Percentiles rank a stretch among this genome's conserved stretches.
Evolutionary conservation across 2,113 vertebrate genomes (phyloP).

Genomic region (rat (Rattus norvegicus)): GRCr8 NC_086026.1:65997001-65997500

Average conservation of each 20-base stretch:
- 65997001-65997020: background rate
- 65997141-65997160: background rate
- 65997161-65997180: background rate
- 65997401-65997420: slow-evolving; percentile 2
- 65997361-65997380: slow-evolving; percentile 90
- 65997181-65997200: background rate
- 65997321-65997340: slow-evolving; percentile 90
- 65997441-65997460: background rate
- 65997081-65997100: background rate
- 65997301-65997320: slow-evolving; percentile 91
- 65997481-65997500: background rate
- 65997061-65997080: background rate
- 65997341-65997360: slow-evolving; percentile 93
- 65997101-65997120: background rate
- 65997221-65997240: slow-evolving; percentile 88
- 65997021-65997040: slow-evolving; percentile 11
- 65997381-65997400: slow-evolving; percentile 81
- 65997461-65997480: background rate
- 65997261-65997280: slow-evolving; percentile 87
- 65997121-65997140: fast-evolving
- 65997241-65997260: slow-evolving; percentile 91
- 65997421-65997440: background rate
- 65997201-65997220: slow-evolving; percentile 82
- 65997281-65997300: slow-evolving; percentile 89
- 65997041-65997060: slow-evolving; percentile 33